Evolutionary conservation across 2,113 vertebrate species (phyloP).

Genomic region (Panthera tigris): DNA sequence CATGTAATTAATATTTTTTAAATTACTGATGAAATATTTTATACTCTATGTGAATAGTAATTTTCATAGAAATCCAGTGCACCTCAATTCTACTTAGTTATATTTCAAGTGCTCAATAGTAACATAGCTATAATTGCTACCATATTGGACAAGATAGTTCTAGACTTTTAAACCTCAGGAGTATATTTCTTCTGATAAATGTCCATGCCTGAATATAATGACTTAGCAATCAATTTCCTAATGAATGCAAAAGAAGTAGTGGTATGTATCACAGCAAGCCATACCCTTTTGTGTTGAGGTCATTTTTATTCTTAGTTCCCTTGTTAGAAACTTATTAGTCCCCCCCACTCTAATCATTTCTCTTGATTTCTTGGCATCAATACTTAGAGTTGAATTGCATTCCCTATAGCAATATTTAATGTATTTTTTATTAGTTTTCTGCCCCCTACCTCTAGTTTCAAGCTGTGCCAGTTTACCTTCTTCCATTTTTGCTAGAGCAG

Average conservation of each 20-base stretch:
- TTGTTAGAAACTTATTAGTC: constrained; percentile 3
- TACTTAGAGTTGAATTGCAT: neutral
- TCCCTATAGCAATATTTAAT: neutral
- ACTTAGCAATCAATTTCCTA: neutral
- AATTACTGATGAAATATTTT: constrained; percentile 15
- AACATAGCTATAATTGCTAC: neutral
- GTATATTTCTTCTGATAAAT: neutral
- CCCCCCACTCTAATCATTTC: neutral
- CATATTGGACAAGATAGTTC: neutral
- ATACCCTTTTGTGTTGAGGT: neutral
- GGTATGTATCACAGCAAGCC: neutral
- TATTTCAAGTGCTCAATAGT: neutral
- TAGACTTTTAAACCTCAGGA: neutral
- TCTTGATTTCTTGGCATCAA: neutral
- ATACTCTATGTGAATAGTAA: neutral
- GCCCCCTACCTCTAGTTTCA: neutral
- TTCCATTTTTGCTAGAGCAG: neutral
- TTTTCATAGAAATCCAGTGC: neutral
- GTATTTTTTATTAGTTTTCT: neutral
- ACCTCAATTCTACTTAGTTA: neutral
- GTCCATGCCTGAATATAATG: neutral
- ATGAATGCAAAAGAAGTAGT: neutral
- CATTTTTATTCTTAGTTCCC: constrained; percentile 15
- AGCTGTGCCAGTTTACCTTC: neutral
- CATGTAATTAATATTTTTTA: neutral